Evolutionary conservation across 2,888 invertebrate species (phyloP), one percentile per base, ranked within the genome.

Genomic region (Synergus laeviventris): DNA sequence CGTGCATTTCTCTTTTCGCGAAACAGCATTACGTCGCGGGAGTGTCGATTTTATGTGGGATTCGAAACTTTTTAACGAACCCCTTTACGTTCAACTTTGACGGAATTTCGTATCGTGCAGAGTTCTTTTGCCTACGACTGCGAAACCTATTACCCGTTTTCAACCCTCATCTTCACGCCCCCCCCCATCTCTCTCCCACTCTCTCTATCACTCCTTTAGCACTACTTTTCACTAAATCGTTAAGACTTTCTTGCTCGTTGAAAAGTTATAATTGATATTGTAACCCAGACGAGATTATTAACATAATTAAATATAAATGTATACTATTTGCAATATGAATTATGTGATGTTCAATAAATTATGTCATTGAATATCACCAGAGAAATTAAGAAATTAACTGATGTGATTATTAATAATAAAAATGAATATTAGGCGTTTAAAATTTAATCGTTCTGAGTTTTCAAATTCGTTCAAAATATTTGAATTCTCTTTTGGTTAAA

Each of bases 41-140:
- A 70, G 66, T 70, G 31, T 70, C 73, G 78, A 76, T 78, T 79
- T 78, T 78, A 78, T 76, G 56, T 74, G 75, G 76, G 74, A 80
- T 73, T 74, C 73, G 42, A 77, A 82, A 82, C 81, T 82, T 82
- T 31, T 82, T 82, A 82, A 82, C 80, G 79, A 81, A 78, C 75
- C 59, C 49, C 36, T 77, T 60, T 76, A 74, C 70, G 66, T 73
- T 39, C 70, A 73, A 76, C 75, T 74, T 70, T 78, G 74, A 78
- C 61, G 56, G 74, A 59, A 74, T 70, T 70, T 49, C 49, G 49
- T 49, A 70, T 70, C 62, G 62, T 62, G 62, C 18, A 7, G 62
- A 62, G 39, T 62, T 62, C 70, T 70, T 70, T 70, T 70, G 49
- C 49, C 49, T 70, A 70, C 70, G 31, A 59, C 54, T 42, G 21